phyloP scores from a whole-genome alignment of 2,797 vertebrate genomes.

The Lepus oiostolus region DNA sequence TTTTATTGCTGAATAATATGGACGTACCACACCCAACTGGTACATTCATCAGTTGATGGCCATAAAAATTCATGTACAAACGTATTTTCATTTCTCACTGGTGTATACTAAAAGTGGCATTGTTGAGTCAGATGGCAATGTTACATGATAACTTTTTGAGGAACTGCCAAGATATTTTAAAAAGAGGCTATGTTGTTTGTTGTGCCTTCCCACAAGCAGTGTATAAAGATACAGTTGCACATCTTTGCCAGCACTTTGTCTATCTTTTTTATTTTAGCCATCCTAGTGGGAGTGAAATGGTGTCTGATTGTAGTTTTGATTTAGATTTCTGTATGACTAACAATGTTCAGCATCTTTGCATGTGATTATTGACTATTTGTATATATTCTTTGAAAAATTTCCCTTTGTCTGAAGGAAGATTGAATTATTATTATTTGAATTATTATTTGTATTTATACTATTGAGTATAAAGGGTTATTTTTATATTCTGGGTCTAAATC shows the following conservation, averaged over 20 bases:
- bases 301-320: background rate
- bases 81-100: background rate
- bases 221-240: background rate
- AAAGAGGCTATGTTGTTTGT: background rate
- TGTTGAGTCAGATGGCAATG: background rate
- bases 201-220: background rate
- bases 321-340: background rate
- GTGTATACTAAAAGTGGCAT: background rate
- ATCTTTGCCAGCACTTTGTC: background rate
- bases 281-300: background rate
- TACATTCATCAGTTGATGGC: background rate
- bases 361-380: background rate
- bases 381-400: background rate
- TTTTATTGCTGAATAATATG: background rate
- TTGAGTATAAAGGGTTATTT: background rate
- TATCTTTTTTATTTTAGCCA: background rate
- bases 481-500: background rate
- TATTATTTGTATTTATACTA: slow-evolving; percentile 13
- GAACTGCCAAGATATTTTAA: background rate
- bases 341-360: background rate
- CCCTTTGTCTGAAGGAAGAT: too few species aligned
- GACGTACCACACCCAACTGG: background rate
- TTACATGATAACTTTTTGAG: too few species aligned
- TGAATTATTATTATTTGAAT: background rate
- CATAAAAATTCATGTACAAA: background rate